A percentile compares a stretch with the other conserved stretches of the same genome.
Conservation (phyloP, 1,140 invertebrate genomes). For the Tachypleus tridentatus region DNA sequence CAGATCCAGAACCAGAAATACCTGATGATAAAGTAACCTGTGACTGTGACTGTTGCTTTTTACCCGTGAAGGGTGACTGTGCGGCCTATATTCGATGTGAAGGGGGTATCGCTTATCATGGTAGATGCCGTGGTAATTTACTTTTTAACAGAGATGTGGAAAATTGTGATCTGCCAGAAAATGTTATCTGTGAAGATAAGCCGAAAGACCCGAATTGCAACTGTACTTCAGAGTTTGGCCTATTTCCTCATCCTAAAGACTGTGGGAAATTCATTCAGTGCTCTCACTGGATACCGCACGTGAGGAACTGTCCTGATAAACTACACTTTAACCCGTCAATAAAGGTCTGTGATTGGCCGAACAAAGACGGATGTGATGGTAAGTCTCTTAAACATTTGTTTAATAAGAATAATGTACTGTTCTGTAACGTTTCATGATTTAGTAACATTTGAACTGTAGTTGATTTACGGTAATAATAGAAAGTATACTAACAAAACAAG, state of each 20-base stretch:
- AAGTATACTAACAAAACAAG: too few relatives aligned
- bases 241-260: conserved; percentile 23
- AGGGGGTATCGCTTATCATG: background rate
- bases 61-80: conserved; percentile 4
- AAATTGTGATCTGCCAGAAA: conserved; percentile 10
- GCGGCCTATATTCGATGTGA: conserved; percentile 1
- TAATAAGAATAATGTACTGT: too few relatives aligned
- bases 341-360: conserved; percentile 41
- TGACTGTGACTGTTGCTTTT: conserved; percentile 6
- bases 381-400: too few relatives aligned
- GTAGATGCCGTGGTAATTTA: conserved; percentile 2
- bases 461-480: too few relatives aligned
- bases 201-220: conserved; percentile 4
- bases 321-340: conserved; percentile 42
- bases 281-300: conserved; percentile 30
- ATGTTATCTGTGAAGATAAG: conserved; percentile 1
- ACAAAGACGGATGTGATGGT: conserved; percentile 17
- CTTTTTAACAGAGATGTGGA: conserved; percentile 9
- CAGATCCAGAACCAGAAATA: background rate
- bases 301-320: conserved; percentile 37
- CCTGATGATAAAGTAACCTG: background rate
- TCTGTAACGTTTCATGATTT: too few relatives aligned
- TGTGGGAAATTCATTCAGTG: conserved; percentile 32
- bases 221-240: conserved; percentile 8
- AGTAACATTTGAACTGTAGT: too few relatives aligned